phyloP scores from a whole-genome alignment of 1,140 invertebrate genomes.

The Scaptomyza hsui region DNA sequence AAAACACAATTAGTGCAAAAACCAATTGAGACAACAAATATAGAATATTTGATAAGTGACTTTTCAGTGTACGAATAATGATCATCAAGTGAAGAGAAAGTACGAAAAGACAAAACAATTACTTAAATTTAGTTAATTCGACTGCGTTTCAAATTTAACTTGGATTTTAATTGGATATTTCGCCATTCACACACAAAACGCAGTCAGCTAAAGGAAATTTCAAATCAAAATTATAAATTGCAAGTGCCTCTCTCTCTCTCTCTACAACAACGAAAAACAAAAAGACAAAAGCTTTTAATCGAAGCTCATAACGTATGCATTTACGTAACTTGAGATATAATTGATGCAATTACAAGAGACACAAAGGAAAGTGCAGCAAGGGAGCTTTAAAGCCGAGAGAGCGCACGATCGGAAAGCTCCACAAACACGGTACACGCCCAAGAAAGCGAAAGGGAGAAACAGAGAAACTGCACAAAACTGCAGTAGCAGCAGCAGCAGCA shows the following conservation, averaged over 20 bases:
- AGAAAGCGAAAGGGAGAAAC: conserved; percentile 28
- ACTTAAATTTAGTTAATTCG: conserved; percentile 7
- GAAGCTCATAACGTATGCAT: conserved; percentile 41
- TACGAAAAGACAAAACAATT: not conserved
- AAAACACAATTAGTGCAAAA: not conserved
- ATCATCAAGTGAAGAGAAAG: conserved; percentile 53
- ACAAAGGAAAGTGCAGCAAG: conserved; percentile 38
- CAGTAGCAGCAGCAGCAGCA: conserved; percentile 56
- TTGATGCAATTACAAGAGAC: conserved; percentile 48
- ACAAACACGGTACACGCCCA: conserved; percentile 53
- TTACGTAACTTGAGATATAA: conserved; percentile 60
- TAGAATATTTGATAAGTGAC: conserved; percentile 33
- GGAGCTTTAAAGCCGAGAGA: conserved; percentile 37
- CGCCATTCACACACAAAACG: conserved; percentile 25
- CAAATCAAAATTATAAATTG: conserved; percentile 62
- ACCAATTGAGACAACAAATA: conserved; percentile 21
- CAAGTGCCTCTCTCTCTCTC: conserved; percentile 55
- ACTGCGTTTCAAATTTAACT: conserved; percentile 45
- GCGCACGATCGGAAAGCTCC: conserved; percentile 58
- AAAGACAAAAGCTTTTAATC: conserved; percentile 49
- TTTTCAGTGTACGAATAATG: conserved; percentile 51
- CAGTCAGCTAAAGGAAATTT: conserved; percentile 62
- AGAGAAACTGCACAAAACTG: conserved; percentile 39
- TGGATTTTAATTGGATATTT: conserved; percentile 15
- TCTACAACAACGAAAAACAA: too few relatives aligned